Conservation (phyloP, 2,888 invertebrate species). For the Drosophila subquinaria region DNA sequence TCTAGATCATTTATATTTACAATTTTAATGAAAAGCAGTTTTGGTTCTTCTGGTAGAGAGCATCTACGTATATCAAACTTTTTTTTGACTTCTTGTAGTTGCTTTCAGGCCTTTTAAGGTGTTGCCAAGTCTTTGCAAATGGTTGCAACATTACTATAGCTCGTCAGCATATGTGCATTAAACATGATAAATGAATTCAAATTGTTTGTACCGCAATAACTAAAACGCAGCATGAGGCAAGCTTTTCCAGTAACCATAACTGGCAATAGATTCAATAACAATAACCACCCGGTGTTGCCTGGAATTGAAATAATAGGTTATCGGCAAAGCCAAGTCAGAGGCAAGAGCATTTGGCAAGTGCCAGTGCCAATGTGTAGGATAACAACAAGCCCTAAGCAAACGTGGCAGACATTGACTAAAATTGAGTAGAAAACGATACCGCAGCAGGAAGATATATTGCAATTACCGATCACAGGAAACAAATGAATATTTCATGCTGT, state of each 20-base stretch:
- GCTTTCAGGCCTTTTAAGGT: slow-evolving; percentile 30
- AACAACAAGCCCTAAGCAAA: slow-evolving; percentile 61
- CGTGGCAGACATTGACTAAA: slow-evolving; percentile 73
- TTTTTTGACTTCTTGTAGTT: neutral
- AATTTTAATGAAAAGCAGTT: neutral
- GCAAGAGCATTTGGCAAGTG: slow-evolving; percentile 58
- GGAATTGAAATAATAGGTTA: slow-evolving; percentile 74
- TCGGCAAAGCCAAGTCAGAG: slow-evolving; percentile 56
- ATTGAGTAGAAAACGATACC: slow-evolving; percentile 81
- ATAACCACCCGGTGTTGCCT: slow-evolving; percentile 46
- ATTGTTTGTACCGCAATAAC: slow-evolving; percentile 73
- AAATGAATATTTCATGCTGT: slow-evolving; percentile 82
- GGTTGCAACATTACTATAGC: slow-evolving; percentile 11
- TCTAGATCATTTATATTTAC: neutral
- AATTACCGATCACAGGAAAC: slow-evolving; percentile 82
- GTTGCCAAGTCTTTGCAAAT: slow-evolving; percentile 24
- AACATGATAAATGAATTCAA: slow-evolving; percentile 80
- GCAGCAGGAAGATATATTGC: slow-evolving; percentile 79
- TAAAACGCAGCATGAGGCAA: slow-evolving; percentile 40
- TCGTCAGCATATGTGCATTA: slow-evolving; percentile 52
- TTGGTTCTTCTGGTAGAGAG: neutral
- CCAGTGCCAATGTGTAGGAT: slow-evolving; percentile 27
- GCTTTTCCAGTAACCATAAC: slow-evolving; percentile 9
- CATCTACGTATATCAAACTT: neutral
- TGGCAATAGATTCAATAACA: slow-evolving; percentile 14